Percentiles rank a stretch among this genome's conserved stretches.
Evolutionary conservation across 2,888 invertebrate genomes (phyloP).

Genomic region (Agrochola macilenta): DNA sequence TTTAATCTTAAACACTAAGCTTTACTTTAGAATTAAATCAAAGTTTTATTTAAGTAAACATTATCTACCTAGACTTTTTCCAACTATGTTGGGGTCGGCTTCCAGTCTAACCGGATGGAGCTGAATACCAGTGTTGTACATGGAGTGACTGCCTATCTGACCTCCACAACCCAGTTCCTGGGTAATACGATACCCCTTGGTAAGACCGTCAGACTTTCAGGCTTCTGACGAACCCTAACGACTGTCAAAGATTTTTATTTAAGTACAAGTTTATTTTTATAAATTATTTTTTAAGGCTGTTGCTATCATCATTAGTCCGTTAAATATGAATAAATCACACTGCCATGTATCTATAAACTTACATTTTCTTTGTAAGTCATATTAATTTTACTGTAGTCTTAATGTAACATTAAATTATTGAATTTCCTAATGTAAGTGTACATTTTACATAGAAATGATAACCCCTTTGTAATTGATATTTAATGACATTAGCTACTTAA

Average conservation of each 20-base stretch:
- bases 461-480: conserved; percentile 71
- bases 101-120: no score
- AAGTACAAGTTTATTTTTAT: conserved; percentile 53
- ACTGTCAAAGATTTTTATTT: conserved; percentile 21
- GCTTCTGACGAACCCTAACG: no score
- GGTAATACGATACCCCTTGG: no score
- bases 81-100: no score
- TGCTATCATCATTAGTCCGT: conserved; percentile 41
- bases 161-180: no score
- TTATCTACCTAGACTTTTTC: no score
- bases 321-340: conserved; percentile 66
- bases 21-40: conserved; percentile 52
- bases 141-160: no score
- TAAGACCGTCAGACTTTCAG: no score
- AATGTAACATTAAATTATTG: conserved; percentile 72
- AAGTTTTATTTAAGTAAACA: conserved; percentile 28
- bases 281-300: conserved; percentile 42
- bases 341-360: conserved; percentile 68
- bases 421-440: conserved; percentile 80
- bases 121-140: no score
- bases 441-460: conserved; percentile 77
- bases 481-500: conserved; percentile 72
- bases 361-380: conserved; percentile 59
- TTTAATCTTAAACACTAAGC: conserved; percentile 46
- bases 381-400: conserved; percentile 60